Evolutionary conservation across 2,797 vertebrate genomes (phyloP).

Genomic region (Anas bahamensis): DNA sequence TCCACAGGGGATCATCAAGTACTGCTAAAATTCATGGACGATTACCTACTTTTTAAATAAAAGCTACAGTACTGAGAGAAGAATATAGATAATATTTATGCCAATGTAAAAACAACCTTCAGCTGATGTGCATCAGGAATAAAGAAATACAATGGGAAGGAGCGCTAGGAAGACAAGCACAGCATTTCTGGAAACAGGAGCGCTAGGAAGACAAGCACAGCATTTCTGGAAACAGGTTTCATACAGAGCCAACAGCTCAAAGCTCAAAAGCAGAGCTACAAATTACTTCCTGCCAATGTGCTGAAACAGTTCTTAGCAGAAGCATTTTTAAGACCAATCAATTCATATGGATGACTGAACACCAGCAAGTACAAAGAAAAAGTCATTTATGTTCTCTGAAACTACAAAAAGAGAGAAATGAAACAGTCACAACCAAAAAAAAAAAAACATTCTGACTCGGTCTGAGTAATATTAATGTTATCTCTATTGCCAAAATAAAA

Average conservation of each 20-base stretch:
- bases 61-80: background rate
- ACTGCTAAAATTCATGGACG: background rate
- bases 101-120: background rate
- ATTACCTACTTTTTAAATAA: background rate
- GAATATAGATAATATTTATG: background rate
- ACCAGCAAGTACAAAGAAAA: background rate
- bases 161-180: background rate
- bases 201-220: background rate
- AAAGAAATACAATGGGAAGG: background rate
- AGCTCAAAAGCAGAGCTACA: background rate
- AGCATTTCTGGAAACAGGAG: background rate
- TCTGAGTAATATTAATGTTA: background rate
- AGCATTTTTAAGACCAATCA: background rate
- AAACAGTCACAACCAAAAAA: background rate
- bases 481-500: background rate
- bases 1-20: background rate
- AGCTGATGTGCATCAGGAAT: background rate
- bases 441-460: background rate
- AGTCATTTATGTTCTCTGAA: background rate
- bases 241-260: background rate
- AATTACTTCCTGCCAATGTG: background rate
- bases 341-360: background rate
- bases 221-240: background rate
- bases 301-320: background rate
- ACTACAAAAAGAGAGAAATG: background rate